Evolutionary conservation across 2,888 invertebrate genomes (phyloP).

Genomic region (Drosophila pseudotakahashii): DNA sequence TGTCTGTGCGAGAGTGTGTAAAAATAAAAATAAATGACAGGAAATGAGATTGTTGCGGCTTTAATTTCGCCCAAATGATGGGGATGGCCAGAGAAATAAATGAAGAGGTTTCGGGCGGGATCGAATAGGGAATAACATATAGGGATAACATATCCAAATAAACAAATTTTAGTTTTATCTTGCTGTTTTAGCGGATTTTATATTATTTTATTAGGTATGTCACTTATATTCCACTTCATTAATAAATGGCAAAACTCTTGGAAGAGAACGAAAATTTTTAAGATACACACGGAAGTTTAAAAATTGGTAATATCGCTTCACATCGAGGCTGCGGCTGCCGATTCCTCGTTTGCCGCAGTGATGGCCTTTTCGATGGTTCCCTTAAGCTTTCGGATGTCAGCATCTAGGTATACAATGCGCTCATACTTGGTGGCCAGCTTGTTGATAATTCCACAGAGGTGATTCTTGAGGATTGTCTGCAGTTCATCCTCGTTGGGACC

Average conservation of each 20-base stretch:
- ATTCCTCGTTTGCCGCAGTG: slow-evolving; percentile 45
- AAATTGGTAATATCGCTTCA: neutral
- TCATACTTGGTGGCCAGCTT: slow-evolving; percentile 50
- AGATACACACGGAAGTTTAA: neutral
- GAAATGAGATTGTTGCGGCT: slow-evolving; percentile 72
- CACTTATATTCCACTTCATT: neutral
- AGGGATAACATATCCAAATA: neutral
- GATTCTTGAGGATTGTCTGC: slow-evolving; percentile 35
- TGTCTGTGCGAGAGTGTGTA: slow-evolving; percentile 20
- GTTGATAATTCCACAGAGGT: slow-evolving; percentile 43
- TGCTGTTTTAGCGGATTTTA: neutral
- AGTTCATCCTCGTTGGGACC: slow-evolving; percentile 43
- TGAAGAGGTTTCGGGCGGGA: neutral
- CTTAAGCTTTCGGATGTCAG: slow-evolving; percentile 56
- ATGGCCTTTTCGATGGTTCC: slow-evolving; percentile 58
- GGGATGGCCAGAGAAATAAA: neutral
- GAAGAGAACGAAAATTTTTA: slow-evolving; percentile 8
- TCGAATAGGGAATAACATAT: no score
- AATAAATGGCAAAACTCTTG: neutral
- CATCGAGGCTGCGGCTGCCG: slow-evolving; percentile 27
- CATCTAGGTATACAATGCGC: slow-evolving; percentile 51
- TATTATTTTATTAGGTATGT: neutral
- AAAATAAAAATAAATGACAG: slow-evolving; percentile 44
- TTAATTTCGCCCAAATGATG: slow-evolving; percentile 44
- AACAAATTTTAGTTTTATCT: neutral